phyloP scores from a whole-genome alignment of 1,140 invertebrate genomes.

The Atta texana region DNA sequence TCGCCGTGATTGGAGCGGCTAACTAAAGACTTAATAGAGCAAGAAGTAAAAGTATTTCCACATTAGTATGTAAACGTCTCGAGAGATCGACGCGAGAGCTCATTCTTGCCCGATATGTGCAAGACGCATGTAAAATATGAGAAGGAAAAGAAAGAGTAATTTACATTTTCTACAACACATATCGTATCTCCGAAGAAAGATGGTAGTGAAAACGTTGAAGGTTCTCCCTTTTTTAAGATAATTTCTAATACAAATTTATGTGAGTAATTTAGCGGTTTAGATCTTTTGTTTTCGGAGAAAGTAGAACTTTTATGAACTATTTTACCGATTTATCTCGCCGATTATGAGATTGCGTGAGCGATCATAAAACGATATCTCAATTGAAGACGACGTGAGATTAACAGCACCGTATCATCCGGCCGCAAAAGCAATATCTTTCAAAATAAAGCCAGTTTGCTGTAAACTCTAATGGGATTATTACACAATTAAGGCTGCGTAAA shows the following conservation, averaged over 20 bases:
- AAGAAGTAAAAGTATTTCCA: conserved; percentile 65
- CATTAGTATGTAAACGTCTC: conserved; percentile 33
- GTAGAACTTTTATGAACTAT: no score
- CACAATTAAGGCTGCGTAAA: conserved; percentile 38
- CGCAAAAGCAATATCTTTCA: background rate
- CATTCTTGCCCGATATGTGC: background rate
- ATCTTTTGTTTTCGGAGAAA: background rate
- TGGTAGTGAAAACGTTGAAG: background rate
- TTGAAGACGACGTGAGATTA: background rate
- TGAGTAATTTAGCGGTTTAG: background rate
- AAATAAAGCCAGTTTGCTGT: conserved; percentile 8
- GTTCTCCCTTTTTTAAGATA: background rate
- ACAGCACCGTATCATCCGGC: background rate
- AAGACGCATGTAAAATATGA: background rate
- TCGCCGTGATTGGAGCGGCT: background rate
- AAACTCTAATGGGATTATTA: conserved; percentile 27
- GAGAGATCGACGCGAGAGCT: background rate
- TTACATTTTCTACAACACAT: conserved; percentile 5
- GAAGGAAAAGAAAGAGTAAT: background rate
- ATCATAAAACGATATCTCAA: conserved; percentile 21
- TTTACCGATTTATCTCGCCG: background rate
- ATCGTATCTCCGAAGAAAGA: no score
- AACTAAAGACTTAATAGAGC: conserved; percentile 62
- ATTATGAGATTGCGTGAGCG: background rate
- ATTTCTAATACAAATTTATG: background rate